phyloP scores from a whole-genome alignment of 2,888 invertebrate species.

The Drosophila pullipes region DNA sequence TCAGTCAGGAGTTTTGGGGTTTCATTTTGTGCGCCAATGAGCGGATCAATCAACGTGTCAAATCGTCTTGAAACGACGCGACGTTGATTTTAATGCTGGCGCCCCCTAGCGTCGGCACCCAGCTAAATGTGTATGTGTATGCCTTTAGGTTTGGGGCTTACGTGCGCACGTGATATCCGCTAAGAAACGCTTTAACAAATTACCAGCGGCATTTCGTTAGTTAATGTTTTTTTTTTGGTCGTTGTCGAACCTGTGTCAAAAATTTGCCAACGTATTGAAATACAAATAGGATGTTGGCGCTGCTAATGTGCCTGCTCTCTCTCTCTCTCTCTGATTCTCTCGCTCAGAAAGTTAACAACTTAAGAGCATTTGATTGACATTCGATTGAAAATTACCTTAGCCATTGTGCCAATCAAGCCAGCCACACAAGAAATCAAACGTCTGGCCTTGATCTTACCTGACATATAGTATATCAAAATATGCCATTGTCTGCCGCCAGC shows the following conservation, averaged over 20 bases:
- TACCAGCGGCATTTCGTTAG: conserved; percentile 68
- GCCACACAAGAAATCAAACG: conserved; percentile 69
- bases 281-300: conserved; percentile 18
- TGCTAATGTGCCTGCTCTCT: conserved; percentile 5
- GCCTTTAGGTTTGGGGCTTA: conserved; percentile 28
- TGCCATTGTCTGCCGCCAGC: conserved; percentile 44
- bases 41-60: conserved; percentile 81
- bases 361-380: conserved; percentile 77
- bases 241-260: conserved; percentile 58
- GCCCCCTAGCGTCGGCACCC: conserved; percentile 29
- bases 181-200: conserved; percentile 77
- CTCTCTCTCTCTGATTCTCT: background rate
- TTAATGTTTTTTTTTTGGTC: conserved; percentile 44
- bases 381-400: conserved; percentile 80
- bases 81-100: conserved; percentile 65
- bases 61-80: conserved; percentile 76
- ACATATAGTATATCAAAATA: conserved; percentile 64
- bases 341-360: conserved; percentile 54
- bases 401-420: conserved; percentile 77
- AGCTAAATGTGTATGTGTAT: conserved; percentile 4
- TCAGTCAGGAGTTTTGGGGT: conserved; percentile 51
- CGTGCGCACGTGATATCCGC: conserved; percentile 78
- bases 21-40: conserved; percentile 79
- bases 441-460: conserved; percentile 54
- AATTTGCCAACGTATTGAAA: conserved; percentile 52